A percentile compares a stretch with the other conserved stretches of the same genome.
phyloP scores from a whole-genome alignment of 2,797 vertebrate genomes.

The Phylloscopus collybita region DNA sequence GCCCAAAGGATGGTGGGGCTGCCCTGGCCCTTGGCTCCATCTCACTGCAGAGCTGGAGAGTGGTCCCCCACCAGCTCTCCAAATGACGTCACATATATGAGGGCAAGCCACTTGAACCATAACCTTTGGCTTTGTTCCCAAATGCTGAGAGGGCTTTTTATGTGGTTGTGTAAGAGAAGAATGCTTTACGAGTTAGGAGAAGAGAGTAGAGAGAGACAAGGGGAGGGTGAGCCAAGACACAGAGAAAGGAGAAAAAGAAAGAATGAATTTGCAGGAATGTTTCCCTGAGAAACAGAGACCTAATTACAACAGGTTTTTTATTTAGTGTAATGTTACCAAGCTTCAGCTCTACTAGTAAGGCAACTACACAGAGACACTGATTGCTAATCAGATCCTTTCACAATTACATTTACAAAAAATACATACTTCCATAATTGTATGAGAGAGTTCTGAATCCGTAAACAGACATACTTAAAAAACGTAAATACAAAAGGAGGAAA shows the following conservation, averaged over 20 bases:
- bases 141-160: neutral
- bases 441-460: neutral
- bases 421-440: neutral
- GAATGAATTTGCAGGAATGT: neutral
- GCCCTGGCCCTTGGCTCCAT: neutral
- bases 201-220: neutral
- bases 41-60: neutral
- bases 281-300: neutral
- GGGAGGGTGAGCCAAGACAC: neutral
- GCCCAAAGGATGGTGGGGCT: neutral
- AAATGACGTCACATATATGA: accelerated
- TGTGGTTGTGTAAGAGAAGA: neutral
- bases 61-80: neutral
- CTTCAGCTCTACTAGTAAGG: neutral
- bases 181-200: neutral
- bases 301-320: neutral
- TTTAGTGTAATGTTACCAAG: neutral
- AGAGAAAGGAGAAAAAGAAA: neutral
- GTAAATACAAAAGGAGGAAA: neutral
- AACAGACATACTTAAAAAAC: neutral
- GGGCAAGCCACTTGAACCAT: neutral
- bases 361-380: neutral
- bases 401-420: neutral
- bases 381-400: neutral
- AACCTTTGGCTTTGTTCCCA: neutral